Evolutionary conservation across 2,113 vertebrate species (phyloP).

Genomic region (Apeltes quadracus): DNA sequence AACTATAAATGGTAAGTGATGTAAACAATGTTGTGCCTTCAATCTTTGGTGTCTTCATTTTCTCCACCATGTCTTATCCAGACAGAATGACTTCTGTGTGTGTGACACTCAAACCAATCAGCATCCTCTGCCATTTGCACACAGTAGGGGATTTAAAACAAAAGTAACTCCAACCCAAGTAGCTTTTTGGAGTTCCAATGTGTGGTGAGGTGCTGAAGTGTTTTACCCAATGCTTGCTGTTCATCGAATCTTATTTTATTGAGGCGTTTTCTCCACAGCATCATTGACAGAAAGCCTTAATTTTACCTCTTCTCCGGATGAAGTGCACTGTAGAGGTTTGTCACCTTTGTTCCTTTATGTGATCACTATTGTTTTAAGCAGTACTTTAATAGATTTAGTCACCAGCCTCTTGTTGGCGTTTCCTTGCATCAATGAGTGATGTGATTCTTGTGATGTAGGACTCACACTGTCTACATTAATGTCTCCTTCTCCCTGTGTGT

Average conservation of each 20-base stretch:
- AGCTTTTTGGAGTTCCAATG: background rate
- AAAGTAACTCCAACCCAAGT: too few species aligned
- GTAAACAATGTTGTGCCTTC: background rate
- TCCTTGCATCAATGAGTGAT: constrained; percentile 3
- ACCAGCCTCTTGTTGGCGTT: background rate
- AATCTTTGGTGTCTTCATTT: constrained; percentile 2
- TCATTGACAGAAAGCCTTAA: background rate
- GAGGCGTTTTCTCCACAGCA: background rate
- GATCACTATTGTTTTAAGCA: background rate
- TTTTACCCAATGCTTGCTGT: constrained; percentile 2
- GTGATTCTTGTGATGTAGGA: background rate
- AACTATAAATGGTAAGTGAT: constrained; percentile 43
- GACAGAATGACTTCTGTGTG: background rate
- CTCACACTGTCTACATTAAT: background rate
- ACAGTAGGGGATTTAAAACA: background rate
- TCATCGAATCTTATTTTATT: background rate
- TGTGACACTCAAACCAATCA: constrained; percentile 4
- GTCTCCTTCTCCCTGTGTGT: background rate
- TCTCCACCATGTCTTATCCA: constrained; percentile 18
- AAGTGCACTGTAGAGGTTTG: constrained; percentile 50
- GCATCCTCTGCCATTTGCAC: background rate
- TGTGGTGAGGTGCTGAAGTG: background rate
- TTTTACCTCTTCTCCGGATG: background rate
- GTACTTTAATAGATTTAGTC: background rate
- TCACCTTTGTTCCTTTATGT: background rate